Base-by-base conservation (phyloP, 2,888 invertebrate species). In the Caenorhabditis sinica region DNA sequence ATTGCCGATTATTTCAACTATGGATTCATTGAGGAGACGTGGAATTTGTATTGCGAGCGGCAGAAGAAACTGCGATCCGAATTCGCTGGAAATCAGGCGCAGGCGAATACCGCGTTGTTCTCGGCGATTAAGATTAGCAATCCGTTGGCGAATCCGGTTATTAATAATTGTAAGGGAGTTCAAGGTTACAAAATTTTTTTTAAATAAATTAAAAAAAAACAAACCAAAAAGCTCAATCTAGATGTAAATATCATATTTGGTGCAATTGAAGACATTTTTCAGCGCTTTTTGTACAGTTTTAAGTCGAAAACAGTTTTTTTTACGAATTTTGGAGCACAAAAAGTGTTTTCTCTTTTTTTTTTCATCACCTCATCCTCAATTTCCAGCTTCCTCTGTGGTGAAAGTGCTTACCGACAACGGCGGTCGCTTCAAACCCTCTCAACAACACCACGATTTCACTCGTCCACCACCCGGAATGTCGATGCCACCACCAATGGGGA, bases 1-100 rank as follows among this genome's bases (percentile, higher is more conserved):
- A 97, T 99, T 69, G 98, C 97, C 51, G 97, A 98, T 94, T 98
- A 97, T 93, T 98, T 97, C 94, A 98, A 99, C 94, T 99, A 98
- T 93, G 99, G 99, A 0, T 99, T 99, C 93, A 99, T 96, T 91
- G 99, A 99, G 94, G 97, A 98, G 89, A 97, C 98, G 0, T 99
- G 99, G 99, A 95, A 96, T 87, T 96, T 96, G 4, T 99, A 99
- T 93, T 98, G 98, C 93, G 98, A 98, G 74, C 93, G 94, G 83
- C 95, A 95, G 91, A 93, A 93, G 81, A 93, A 93, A 72, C 88
- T 94, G 40, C 90, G 94, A 20, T 61, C 85, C 4, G 93, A 93
- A 82, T 93, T 89, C 71, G 86, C 87, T 2, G 77, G 58, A 9
- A 85, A 85, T 40, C 90, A 90, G 71, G 75, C 79, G 30, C 87